phyloP scores from a whole-genome alignment of 1,140 invertebrate species.

The Neodiprion virginianus region DNA sequence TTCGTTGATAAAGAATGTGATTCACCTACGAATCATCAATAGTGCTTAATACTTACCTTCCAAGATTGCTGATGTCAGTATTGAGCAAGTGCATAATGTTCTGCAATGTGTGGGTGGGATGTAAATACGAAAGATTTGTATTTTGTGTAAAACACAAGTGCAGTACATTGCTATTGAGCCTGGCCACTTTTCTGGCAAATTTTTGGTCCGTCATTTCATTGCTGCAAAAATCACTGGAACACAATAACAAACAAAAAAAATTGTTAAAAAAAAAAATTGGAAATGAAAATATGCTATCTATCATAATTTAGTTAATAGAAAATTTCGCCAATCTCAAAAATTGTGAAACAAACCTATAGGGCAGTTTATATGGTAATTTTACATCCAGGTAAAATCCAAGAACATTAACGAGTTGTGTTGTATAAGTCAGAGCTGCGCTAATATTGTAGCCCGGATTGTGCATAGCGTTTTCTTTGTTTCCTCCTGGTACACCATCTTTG shows the following conservation, averaged over 20 bases:
- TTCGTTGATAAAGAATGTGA: slow-evolving; percentile 3
- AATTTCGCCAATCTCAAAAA: slow-evolving; percentile 6
- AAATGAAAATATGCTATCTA: slow-evolving; percentile 15
- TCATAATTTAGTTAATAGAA: slow-evolving; percentile 12
- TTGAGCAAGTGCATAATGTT: slow-evolving; percentile 78
- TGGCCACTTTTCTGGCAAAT: slow-evolving; percentile 76
- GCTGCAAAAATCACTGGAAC: slow-evolving; percentile 77
- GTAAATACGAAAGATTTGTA: slow-evolving; percentile 68
- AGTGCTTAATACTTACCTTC: slow-evolving; percentile 62
- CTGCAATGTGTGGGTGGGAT: slow-evolving; percentile 74
- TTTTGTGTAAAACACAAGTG: slow-evolving; percentile 83
- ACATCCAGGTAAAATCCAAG: slow-evolving; percentile 81
- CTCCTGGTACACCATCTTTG: slow-evolving; percentile 68
- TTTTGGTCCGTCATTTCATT: slow-evolving; percentile 74
- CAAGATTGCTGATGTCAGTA: slow-evolving; percentile 70
- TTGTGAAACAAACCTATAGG: slow-evolving; percentile 68
- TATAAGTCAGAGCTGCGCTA: slow-evolving; percentile 80
- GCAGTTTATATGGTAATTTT: slow-evolving; percentile 75
- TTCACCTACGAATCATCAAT: no score
- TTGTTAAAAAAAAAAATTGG: slow-evolving; percentile 18
- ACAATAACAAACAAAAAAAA: slow-evolving; percentile 28
- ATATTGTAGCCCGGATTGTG: slow-evolving; percentile 77
- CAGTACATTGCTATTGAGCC: slow-evolving; percentile 82
- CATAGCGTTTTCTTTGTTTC: slow-evolving; percentile 62
- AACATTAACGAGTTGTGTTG: slow-evolving; percentile 81